Conservation (phyloP, 1,140 invertebrate genomes). For the roundworm (Caenorhabditis elegans) region WBcel235 BX284606.5:14998501-14999000, state of each 20-base stretch:
- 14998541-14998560: too few relatives aligned
- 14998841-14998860: conserved; percentile 38
- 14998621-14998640: too few relatives aligned
- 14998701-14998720: conserved; percentile 42
- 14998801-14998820: conserved; percentile 44
- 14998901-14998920: neutral
- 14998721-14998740: conserved; percentile 53
- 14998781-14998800: conserved; percentile 47
- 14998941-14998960: conserved; percentile 4
- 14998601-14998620: too few relatives aligned
- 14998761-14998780: conserved; percentile 48
- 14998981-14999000: conserved; percentile 12
- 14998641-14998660: too few relatives aligned
- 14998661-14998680: too few relatives aligned
- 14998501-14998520: too few relatives aligned
- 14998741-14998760: conserved; percentile 50
- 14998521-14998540: too few relatives aligned
- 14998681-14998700: neutral
- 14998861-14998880: conserved; percentile 48
- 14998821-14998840: neutral
- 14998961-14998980: conserved; percentile 25
- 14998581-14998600: too few relatives aligned
- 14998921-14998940: neutral
- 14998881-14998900: neutral
- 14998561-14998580: too few relatives aligned